Percentiles rank a stretch among this genome's conserved stretches.
Conservation (phyloP, 2,113 vertebrate genomes). For the Sakesphorus luctuosus region DNA sequence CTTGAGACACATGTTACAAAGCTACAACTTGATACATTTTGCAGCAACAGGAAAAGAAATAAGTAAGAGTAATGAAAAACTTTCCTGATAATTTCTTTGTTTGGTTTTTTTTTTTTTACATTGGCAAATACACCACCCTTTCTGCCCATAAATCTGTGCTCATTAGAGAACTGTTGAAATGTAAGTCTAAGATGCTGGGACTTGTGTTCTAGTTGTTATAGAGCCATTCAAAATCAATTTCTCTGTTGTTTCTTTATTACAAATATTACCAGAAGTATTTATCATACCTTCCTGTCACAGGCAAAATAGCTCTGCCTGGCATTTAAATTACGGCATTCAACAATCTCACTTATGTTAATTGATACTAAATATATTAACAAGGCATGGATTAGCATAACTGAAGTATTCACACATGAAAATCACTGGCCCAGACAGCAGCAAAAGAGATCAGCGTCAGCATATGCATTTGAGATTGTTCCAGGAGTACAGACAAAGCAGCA, state of each 20-base stretch:
- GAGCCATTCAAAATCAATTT: not conserved
- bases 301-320: not conserved
- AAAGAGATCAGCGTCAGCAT: not conserved
- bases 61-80: not conserved
- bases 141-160: not conserved
- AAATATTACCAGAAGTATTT: conserved; percentile 13
- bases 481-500: not conserved
- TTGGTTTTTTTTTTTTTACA: too few relatives aligned
- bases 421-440: not conserved
- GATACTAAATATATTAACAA: conserved; percentile 20
- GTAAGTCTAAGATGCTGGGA: accelerated
- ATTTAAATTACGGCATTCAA: not conserved
- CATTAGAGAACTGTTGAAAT: not conserved
- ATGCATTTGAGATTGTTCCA: not conserved
- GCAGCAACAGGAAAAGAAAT: not conserved
- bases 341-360: conserved; percentile 22
- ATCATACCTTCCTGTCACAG: not conserved
- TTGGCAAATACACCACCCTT: not conserved
- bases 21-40: not conserved
- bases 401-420: conserved; percentile 13
- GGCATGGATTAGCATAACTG: not conserved
- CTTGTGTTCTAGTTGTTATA: not conserved
- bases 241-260: not conserved
- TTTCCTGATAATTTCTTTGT: not conserved
- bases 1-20: not conserved